phyloP scores from a whole-genome alignment of 2,113 vertebrate genomes.

The Oncorhynchus mykiss region DNA sequence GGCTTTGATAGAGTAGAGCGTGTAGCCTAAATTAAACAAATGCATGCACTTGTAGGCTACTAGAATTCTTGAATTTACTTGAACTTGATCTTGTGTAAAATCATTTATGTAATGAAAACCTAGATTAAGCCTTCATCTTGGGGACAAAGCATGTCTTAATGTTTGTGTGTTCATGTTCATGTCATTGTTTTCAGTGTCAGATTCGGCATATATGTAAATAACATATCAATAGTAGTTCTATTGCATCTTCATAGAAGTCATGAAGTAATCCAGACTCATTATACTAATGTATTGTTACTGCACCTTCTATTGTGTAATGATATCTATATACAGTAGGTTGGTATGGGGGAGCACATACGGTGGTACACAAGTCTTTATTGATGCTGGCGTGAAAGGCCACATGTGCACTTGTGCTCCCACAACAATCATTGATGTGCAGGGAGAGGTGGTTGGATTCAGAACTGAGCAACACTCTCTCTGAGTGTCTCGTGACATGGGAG shows the following conservation, averaged over 20 bases:
- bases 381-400: neutral
- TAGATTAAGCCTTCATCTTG: neutral
- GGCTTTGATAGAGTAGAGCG: neutral
- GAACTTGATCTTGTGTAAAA: neutral
- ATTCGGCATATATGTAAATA: no score
- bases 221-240: no score
- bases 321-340: neutral
- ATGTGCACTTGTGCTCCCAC: neutral
- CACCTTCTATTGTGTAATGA: neutral
- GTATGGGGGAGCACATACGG: no score
- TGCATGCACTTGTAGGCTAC: neutral
- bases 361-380: neutral
- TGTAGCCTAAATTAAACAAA: neutral
- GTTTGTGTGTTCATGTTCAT: no score
- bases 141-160: neutral
- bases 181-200: no score
- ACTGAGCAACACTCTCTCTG: neutral
- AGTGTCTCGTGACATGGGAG: neutral
- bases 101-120: neutral
- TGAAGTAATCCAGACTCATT: neutral
- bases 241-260: no score
- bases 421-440: neutral
- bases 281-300: neutral
- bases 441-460: neutral
- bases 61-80: neutral